Base-by-base conservation (phyloP, 2,888 invertebrate species). In the Halictus ligatus region DNA sequence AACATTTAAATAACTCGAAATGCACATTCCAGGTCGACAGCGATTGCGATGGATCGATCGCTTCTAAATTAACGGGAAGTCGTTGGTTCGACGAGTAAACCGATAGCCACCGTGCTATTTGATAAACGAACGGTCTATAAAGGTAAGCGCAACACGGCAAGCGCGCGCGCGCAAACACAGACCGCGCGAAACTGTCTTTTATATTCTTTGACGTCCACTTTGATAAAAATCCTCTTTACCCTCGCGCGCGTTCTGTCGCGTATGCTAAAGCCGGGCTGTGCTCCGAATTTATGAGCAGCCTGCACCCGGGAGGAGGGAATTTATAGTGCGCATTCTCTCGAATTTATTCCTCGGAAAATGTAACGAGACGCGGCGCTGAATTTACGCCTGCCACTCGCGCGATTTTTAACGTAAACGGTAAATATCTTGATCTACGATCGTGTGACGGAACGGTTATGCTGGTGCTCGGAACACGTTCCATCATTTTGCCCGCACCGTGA, bases 301-400 rank as follows among this genome's bases (percentile, higher is more conserved):
- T 82, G 83, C 82, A 81, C 86, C 82, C 88, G 71, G 78, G 64
- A 77, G 73, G 58, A 77, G 64, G 80, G 86, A 89, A 89, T 89
- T 89, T 88, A 89, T 89, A 86, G 88, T 74, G 72, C 78, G 85
- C 86, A 83, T 88, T 88, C 86, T 69, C 75, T 60, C 85, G 86
- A 89, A 86, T 89, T 86, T 89, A 88, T 89, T 81, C 83, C 72
- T 81, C 43, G 88, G 89, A 89, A 89, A 89, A 88, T 86, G 81
- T 85, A 89, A 81, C 83, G 86, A 84, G 85, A 80, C 83, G 71
- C 78, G 48, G 18, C 78, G 76, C 40, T 78, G 81, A 79, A 89
- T 89, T 88, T 89, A 88, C 88, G 80, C 80, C 74, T 76, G 77
- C 73, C 81, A 54, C 40, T 50, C 21, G 60, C 72, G 60, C 80